Percentiles rank a stretch among this genome's conserved stretches.
These are phyloP conservation scores for Mungos mungo DNA, from an alignment of 2,113 vertebrate species.

Conservation along the genomic window DNA sequence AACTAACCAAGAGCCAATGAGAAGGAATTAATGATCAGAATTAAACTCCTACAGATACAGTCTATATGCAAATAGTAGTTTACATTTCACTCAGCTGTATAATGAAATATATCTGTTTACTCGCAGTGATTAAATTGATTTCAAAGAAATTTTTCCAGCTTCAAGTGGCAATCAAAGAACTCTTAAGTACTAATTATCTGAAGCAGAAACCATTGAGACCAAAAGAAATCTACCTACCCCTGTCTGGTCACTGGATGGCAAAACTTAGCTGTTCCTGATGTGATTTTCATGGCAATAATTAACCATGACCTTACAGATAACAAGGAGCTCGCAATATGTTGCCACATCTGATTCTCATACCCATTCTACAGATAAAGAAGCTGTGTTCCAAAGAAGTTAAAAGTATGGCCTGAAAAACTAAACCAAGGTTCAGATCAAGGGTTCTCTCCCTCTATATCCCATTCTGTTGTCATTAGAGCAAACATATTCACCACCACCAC, in stretches of 20 bases:
- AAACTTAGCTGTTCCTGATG: conserved; percentile 33
- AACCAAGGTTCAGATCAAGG: not conserved
- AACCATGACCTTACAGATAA: not conserved
- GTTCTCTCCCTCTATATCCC: not conserved
- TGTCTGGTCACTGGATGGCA: conserved; percentile 44
- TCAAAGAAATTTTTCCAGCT: conserved; percentile 48
- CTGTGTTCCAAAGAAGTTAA: conserved; percentile 10
- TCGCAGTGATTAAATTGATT: conserved; percentile 63
- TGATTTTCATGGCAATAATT: conserved; percentile 35
- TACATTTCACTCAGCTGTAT: conserved; percentile 62
- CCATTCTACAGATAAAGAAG: conserved; percentile 30
- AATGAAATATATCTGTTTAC: conserved; percentile 54
- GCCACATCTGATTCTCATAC: not conserved
- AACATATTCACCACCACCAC: not conserved
- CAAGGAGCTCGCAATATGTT: not conserved
- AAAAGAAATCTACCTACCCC: conserved; percentile 46
- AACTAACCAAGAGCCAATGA: conserved; percentile 7
- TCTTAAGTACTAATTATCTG: conserved; percentile 50
- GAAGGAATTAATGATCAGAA: conserved; percentile 43
- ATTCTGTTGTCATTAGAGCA: not conserved
- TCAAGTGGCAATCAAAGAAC: conserved; percentile 58
- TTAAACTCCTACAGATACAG: conserved; percentile 4
- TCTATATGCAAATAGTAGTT: conserved; percentile 56
- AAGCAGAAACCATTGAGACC: conserved; percentile 48
- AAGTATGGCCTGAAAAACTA: not conserved